phyloP scores from a whole-genome alignment of 2,113 vertebrate genomes.

The Sapajus apella region DNA sequence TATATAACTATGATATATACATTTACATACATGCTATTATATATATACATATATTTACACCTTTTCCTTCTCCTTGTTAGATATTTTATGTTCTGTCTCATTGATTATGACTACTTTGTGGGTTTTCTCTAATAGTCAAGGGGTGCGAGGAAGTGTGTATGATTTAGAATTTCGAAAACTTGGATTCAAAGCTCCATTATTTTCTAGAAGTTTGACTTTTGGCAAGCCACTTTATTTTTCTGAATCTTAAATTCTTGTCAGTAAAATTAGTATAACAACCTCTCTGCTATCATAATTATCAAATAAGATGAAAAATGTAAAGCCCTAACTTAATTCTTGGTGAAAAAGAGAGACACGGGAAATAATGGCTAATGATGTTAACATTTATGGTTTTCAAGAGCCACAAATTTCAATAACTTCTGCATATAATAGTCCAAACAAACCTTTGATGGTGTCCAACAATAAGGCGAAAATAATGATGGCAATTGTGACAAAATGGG shows the following conservation, averaged over 20 bases:
- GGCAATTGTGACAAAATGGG: neutral
- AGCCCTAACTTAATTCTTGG: fast-evolving
- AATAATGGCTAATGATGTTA: neutral
- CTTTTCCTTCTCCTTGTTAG: neutral
- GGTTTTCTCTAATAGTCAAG: neutral
- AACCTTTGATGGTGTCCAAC: neutral
- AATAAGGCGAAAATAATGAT: neutral
- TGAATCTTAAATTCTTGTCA: neutral
- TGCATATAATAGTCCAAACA: no score
- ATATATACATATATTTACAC: neutral
- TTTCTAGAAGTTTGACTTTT: neutral
- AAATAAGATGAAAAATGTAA: neutral
- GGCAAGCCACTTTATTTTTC: neutral
- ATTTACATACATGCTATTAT: neutral
- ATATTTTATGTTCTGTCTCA: neutral
- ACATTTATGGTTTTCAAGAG: neutral
- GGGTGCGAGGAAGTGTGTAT: fast-evolving
- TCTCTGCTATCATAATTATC: neutral
- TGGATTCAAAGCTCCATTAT: neutral
- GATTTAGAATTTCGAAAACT: neutral
- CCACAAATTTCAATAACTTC: neutral
- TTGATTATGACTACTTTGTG: neutral
- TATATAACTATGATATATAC: neutral
- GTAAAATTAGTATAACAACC: neutral
- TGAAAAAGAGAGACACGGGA: neutral